Evolutionary conservation across 2,888 invertebrate species (phyloP), one percentile per base, ranked within the genome.

Genomic region (Tineola bisselliella): DNA sequence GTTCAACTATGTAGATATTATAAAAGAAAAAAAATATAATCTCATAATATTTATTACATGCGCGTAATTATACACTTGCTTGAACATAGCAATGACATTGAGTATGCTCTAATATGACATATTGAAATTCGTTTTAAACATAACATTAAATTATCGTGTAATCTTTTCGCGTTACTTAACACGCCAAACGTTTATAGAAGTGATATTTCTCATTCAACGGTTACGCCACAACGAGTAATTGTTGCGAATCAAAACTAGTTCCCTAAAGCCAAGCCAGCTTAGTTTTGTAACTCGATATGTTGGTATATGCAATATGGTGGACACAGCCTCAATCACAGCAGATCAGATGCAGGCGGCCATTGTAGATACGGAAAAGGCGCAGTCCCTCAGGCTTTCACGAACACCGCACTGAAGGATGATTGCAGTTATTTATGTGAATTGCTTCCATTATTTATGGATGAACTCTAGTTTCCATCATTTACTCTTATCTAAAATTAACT

Each of bases 391-490:
- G 60, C 60, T 48, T 60, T 48, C 60, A 59, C 59, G 59, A 38
- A 30, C 58, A n/a, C n/a, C 11, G n/a, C n/a, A 15, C 15, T 48
- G 48, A 60, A 17, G 63, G 65, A 67, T 72, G 70, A 72, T 72
- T 72, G 70, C 69, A 63, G 66, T 68, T 69, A 68, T 70, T 71
- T 71, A 68, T 66, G 64, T 13, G 48, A 48, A 60, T 48, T 60
- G 60, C 44, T 4, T 44, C n/a, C 48, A 31, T 60, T 48, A 48
- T 60, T 60, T 60, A 60, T 30, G 48, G 44, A 12, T 8, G 13
- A 33, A 15, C 56, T 56, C n/a, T 33, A 1, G 17, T 58, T 33
- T 58, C 58, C 58, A 10, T 33, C 13, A 17, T 58, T 58, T 58
- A 19, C 15, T 19, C n/a, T n/a, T n/a, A n/a, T n/a, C n/a, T n/a